Evolutionary conservation across 2,113 vertebrate genomes (phyloP), one percentile per base, ranked within the genome.

Genomic region (Sinocyclocheilus anshuiensis): DNA sequence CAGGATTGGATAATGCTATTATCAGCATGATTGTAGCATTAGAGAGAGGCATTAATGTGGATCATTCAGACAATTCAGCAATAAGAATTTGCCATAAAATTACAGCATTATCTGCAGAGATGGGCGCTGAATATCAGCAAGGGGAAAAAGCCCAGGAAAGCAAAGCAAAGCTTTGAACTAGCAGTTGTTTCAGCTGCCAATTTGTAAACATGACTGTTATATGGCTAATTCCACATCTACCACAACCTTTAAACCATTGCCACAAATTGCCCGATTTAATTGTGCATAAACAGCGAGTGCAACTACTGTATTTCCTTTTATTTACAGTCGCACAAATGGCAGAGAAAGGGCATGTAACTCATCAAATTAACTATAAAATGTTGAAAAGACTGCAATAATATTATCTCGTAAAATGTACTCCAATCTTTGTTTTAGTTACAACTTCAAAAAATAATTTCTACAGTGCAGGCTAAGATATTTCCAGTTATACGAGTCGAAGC

Each of bases 1-100:
- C 88, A 87, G 95, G 93, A 94, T 94, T 95, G 94, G 94, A 92
- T 93, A 91, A 93, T 90, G 93, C 91, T 91, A 95, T 95, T 94
- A 95, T 94, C 93, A 87, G 89, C 75, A 67, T 91, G 94, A 94
- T 93, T 91, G 93, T 89, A 92, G 92, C 93, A 91, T 95, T 93
- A 93, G 90, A 92, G 92, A 90, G 92, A 89, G 87, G 93, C 91
- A 95, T 95, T 95, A 94, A 92, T 91, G 91, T 88, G 93, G 93
- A 94, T 94, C 93, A 95, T 93, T 93, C 92, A 90, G 87, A 87
- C 80, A 90, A 94, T 93, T 92, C 92, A 59, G 91, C 82, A 65
- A 87, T 81, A 87, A 90, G 93, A 94, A 93, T 94, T 94, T 90
- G 89, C 90, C 93, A 91, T 94, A 93, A 93, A 94, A 95, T 94